Percentiles rank a stretch among this genome's conserved stretches.
These are phyloP conservation scores for Theristus sp. DNA, from an alignment of 2,888 invertebrate genomes.

Conservation along the genomic window DNA sequence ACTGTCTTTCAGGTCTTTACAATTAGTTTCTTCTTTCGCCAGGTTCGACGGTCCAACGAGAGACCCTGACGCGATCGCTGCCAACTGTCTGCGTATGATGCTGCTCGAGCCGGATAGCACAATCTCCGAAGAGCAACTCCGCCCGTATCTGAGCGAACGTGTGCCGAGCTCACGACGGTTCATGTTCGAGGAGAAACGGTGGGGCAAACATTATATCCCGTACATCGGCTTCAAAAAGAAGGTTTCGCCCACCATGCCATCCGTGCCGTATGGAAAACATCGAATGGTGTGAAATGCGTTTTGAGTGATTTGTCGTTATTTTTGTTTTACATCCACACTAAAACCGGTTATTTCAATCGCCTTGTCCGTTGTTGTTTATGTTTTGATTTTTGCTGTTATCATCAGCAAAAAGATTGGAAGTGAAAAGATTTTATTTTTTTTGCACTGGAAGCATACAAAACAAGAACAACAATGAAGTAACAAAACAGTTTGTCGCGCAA, in stretches of 20 bases:
- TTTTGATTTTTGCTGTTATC: no score
- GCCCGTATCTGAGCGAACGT: not conserved
- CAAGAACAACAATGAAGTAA: no score
- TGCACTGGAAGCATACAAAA: no score
- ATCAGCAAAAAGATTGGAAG: no score
- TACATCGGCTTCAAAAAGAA: no score
- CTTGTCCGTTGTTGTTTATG: no score
- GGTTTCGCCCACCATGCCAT: not conserved
- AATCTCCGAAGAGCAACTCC: not conserved
- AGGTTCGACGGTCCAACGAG: not conserved
- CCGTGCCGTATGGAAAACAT: not conserved
- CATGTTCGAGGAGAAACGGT: not conserved
- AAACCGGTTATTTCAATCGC: no score
- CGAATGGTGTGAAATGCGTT: not conserved
- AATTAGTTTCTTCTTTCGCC: not conserved
- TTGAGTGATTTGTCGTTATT: not conserved
- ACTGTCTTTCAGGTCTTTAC: no score
- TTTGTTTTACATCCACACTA: not conserved
- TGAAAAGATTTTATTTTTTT: no score
- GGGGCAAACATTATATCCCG: not conserved
- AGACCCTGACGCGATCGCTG: no score
- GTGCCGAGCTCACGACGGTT: not conserved
- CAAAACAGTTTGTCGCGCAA: no score
- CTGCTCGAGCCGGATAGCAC: not conserved
- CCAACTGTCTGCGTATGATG: no score